A percentile compares a stretch with the other conserved stretches of the same genome.
phyloP scores from a whole-genome alignment of 2,888 invertebrate genomes.

The Zygogramma bicolorata region DNA sequence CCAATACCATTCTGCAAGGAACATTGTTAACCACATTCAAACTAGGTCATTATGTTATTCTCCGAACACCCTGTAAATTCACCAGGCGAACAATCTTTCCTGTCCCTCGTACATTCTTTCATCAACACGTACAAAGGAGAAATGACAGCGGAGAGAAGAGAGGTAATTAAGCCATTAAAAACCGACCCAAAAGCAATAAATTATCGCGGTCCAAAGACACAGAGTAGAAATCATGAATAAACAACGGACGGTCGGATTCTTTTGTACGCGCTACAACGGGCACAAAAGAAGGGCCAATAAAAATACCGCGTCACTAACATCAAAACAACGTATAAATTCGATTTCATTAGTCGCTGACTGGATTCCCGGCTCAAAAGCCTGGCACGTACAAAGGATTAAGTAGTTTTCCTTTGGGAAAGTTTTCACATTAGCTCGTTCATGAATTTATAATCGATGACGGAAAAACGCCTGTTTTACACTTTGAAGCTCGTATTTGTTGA shows the following conservation, averaged over 20 bases:
- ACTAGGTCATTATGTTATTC: too few species aligned
- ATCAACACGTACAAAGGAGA: not conserved
- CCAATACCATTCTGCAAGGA: too few species aligned
- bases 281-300: constrained; percentile 26
- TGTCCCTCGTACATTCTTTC: not conserved
- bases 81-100: too few species aligned
- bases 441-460: not conserved
- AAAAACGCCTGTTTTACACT: not conserved
- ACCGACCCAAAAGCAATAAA: constrained; percentile 13
- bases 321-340: constrained; percentile 21
- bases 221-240: constrained; percentile 15
- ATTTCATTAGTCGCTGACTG: constrained; percentile 11
- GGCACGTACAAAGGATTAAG: constrained; percentile 14
- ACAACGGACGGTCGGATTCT: constrained; percentile 3
- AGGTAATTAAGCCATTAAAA: constrained; percentile 2
- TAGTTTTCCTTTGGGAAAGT: not conserved
- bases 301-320: constrained; percentile 25
- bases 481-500: not conserved
- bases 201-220: constrained; percentile 2
- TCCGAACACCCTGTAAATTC: too few species aligned
- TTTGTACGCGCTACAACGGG: constrained; percentile 3
- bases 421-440: not conserved
- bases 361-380: not conserved
- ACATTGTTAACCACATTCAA: too few species aligned
- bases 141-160: not conserved